Base-by-base conservation (phyloP, 2,797 vertebrate genomes). In the Sebastes alutus region DNA sequence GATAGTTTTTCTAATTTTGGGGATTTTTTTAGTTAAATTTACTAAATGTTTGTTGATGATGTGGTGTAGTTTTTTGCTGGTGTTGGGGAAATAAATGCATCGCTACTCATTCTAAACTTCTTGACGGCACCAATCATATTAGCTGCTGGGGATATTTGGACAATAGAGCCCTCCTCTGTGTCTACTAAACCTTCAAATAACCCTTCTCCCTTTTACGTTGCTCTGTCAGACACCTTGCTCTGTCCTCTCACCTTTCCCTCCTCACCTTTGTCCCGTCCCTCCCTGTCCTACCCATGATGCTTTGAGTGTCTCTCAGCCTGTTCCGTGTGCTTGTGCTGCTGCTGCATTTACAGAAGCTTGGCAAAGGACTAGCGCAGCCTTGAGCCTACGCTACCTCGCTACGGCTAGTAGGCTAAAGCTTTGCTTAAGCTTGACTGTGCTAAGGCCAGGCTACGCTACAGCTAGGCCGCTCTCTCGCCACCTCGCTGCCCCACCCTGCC, bases 121-220 rank as follows among this genome's bases (percentile, higher is more conserved):
- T 35, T 60, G 7, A 52, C 13, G 65, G 77, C 54, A 73, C 71
- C 32, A 46, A 22, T 86, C 16, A 25, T 42, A 33, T 75, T 30
- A 54, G 68, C 82, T 83, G 42, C 79, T 74, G 75, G 97, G 98
- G 97, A 98, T 99, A 97, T 98, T 98, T 98, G 97, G 95, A 97
- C 96, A 97, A 97, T 96, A 96, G 97, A 96, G 96, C 96, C 95
- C 95, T 96, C 94, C 94, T 96, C 94, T 95, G 95, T 95, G 95
- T 95, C 93, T 97, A 98, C 98, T 99, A 98, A 98, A 98, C 96
- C 97, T 97, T 97, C 96, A 96, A 98, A 97, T 97, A 98, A 97
- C 97, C 95, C 96, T 97, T 97, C 94, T 97, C 96, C 97, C 96
- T 96, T 35, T 96, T 96, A 96, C 96, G 96, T 97, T 97, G 97